These are phyloP conservation scores for Anoplolepis gracilipes DNA, from an alignment of 1,140 invertebrate genomes.

Conservation along the genomic window DNA sequence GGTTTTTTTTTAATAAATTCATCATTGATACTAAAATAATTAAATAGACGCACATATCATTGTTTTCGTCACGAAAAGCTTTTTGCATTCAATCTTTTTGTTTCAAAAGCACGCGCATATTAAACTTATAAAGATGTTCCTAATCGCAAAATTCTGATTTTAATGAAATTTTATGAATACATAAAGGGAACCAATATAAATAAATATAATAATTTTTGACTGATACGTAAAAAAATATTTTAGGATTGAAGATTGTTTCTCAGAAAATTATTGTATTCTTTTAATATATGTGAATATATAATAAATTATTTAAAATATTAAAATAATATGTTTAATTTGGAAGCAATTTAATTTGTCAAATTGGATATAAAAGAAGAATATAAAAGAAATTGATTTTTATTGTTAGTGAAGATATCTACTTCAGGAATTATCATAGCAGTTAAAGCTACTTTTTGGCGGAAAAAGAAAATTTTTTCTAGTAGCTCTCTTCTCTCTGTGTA, in stretches of 20 bases:
- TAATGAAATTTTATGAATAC: not conserved
- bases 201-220: not conserved
- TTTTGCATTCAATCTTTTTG: not conserved
- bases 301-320: conserved; percentile 4
- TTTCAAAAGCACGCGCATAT: not conserved
- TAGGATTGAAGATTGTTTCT: too few relatives aligned
- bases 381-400: conserved; percentile 4
- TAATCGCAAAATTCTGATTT: not conserved
- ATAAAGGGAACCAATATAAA: not conserved
- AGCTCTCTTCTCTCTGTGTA: not conserved
- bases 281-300: not conserved
- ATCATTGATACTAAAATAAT: not conserved
- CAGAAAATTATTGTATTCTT: not conserved
- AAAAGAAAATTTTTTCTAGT: not conserved
- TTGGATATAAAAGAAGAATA: not conserved
- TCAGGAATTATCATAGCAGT: not conserved
- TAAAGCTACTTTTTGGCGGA: not conserved
- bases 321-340: not conserved
- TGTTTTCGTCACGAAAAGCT: conserved; percentile 26
- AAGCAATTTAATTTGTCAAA: not conserved
- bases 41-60: not conserved
- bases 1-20: conserved; percentile 30
- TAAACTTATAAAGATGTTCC: not conserved
- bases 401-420: not conserved
- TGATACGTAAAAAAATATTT: too few relatives aligned